Percentiles rank a stretch among this genome's conserved stretches.
Conservation (phyloP, 2,888 invertebrate species). For the Microplitis deprimator region DNA sequence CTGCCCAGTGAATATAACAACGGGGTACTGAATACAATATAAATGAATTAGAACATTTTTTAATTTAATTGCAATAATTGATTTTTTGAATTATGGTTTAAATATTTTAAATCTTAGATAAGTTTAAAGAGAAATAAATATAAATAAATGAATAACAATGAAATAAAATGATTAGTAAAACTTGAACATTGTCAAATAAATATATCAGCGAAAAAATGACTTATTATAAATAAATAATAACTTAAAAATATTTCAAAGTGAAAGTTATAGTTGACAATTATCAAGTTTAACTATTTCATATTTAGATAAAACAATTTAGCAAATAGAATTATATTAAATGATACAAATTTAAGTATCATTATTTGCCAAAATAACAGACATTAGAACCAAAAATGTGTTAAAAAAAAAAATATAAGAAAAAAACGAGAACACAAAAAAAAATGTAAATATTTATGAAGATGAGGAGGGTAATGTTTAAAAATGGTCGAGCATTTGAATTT, state of each 20-base stretch:
- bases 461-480: neutral
- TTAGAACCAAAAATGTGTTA: neutral
- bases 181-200: neutral
- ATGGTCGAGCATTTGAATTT: neutral
- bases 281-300: neutral
- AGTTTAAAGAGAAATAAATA: neutral
- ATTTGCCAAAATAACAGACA: slow-evolving; percentile 3
- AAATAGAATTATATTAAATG: neutral
- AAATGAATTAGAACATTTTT: neutral
- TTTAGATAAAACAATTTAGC: neutral
- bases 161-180: neutral
- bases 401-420: neutral
- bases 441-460: slow-evolving; percentile 12
- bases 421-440: neutral
- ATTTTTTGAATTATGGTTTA: neutral
- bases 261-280: neutral
- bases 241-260: neutral
- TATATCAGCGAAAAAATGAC: neutral
- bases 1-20: neutral
- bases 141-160: neutral
- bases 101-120: neutral
- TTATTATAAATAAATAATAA: too few relatives aligned
- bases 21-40: neutral
- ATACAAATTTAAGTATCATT: neutral
- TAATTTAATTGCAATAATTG: neutral